Evolutionary conservation across 2,113 vertebrate genomes (phyloP).

Genomic region (Seriola dumerili): DNA sequence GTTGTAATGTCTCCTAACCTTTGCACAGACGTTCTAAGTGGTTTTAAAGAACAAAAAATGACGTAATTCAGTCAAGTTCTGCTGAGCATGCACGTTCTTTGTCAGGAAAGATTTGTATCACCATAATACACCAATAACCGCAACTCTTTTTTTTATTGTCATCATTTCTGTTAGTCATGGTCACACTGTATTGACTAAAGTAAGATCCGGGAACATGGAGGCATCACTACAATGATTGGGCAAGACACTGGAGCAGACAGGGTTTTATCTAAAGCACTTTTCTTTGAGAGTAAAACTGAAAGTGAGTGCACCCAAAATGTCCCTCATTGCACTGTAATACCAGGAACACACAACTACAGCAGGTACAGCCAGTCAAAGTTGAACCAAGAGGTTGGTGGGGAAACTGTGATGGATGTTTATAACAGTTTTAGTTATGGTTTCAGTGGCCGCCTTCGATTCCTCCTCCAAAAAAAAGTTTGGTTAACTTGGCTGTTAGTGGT

Average conservation of each 20-base stretch:
- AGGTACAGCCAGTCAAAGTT: slow-evolving; percentile 3
- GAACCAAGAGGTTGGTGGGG: background rate
- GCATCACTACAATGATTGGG: background rate
- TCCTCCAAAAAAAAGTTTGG: slow-evolving; percentile 1
- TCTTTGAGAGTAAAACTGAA: background rate
- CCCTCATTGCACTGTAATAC: background rate
- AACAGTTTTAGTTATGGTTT: slow-evolving; percentile 6
- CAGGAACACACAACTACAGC: background rate
- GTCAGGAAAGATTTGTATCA: slow-evolving; percentile 23
- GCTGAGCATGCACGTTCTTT: slow-evolving; percentile 30
- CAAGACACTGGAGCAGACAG: background rate
- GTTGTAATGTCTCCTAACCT: slow-evolving; percentile 35
- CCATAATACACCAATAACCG: background rate
- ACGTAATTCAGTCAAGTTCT: slow-evolving; percentile 4
- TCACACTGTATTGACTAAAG: background rate
- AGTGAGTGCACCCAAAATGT: background rate
- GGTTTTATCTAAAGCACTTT: background rate
- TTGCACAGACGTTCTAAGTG: slow-evolving; percentile 22
- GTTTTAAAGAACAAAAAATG: slow-evolving; percentile 3
- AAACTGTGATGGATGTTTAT: slow-evolving; percentile 3
- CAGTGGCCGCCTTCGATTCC: background rate
- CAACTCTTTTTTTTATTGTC: background rate
- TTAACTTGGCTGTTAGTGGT: slow-evolving; percentile 26
- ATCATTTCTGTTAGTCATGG: background rate
- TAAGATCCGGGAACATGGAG: background rate